These are phyloP conservation scores for Mesoligia furuncula DNA, from an alignment of 2,888 invertebrate species.

Conservation along the genomic window DNA sequence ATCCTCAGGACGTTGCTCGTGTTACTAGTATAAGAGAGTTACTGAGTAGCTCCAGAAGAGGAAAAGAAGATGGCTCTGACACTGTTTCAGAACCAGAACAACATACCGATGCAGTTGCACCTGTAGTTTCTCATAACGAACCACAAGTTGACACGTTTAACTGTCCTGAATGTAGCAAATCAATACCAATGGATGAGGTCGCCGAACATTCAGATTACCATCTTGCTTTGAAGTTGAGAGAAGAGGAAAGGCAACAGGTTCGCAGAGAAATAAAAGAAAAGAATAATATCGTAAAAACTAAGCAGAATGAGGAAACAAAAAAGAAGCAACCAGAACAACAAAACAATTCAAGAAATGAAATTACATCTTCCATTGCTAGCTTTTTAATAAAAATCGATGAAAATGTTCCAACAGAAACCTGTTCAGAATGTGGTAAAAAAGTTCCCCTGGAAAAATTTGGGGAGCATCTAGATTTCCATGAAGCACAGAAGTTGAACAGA, in stretches of 20 bases:
- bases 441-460: constrained; percentile 91
- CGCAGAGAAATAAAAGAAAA: constrained; percentile 75
- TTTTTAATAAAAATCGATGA: constrained; percentile 87
- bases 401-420: constrained; percentile 85
- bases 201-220: constrained; percentile 94
- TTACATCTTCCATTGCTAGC: constrained; percentile 76
- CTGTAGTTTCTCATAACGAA: constrained; percentile 36
- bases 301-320: constrained; percentile 53
- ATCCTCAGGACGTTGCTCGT: constrained; percentile 77
- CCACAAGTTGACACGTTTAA: constrained; percentile 68
- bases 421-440: constrained; percentile 92
- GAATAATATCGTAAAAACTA: constrained; percentile 45
- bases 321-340: constrained; percentile 65
- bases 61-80: constrained; percentile 53
- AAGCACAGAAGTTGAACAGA: constrained; percentile 94
- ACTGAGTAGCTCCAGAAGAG: constrained; percentile 72
- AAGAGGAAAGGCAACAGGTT: constrained; percentile 86
- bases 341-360: constrained; percentile 71
- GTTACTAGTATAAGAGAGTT: constrained; percentile 81
- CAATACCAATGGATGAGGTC: constrained; percentile 89
- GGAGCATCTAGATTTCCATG: constrained; percentile 96
- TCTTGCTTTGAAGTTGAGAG: constrained; percentile 92
- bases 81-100: constrained; percentile 55
- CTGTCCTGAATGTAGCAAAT: constrained; percentile 93
- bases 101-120: constrained; percentile 18